Percentiles rank a stretch among this genome's conserved stretches.
Conservation (phyloP, 2,797 vertebrate genomes). For the Phataginus tricuspis region DNA sequence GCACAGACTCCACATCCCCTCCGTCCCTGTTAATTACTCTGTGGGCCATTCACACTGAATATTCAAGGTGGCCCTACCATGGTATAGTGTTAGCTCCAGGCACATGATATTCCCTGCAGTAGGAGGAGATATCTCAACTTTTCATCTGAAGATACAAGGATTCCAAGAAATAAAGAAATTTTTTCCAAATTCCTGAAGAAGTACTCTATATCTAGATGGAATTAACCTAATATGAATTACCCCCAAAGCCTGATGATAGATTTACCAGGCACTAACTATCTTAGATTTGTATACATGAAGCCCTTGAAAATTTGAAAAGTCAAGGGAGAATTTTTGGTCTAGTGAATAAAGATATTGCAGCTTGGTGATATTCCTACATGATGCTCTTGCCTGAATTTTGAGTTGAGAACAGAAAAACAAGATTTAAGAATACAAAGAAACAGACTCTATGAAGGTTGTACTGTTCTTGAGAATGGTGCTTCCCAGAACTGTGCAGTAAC, state of each 20-base stretch:
- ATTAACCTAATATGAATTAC: slow-evolving; percentile 17
- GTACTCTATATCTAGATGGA: background rate
- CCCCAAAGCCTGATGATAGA: background rate
- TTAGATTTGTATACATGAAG: background rate
- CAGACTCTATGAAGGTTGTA: background rate
- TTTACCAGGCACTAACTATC: background rate
- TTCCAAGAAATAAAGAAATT: background rate
- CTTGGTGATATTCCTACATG: background rate
- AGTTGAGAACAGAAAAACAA: slow-evolving; percentile 26
- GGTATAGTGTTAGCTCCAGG: background rate
- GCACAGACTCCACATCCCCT: background rate
- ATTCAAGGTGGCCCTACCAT: background rate
- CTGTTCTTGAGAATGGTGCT: background rate
- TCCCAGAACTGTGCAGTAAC: background rate
- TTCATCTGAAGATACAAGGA: background rate
- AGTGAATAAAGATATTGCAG: background rate
- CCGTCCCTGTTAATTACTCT: background rate
- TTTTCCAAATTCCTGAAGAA: background rate
- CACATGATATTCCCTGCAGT: background rate
- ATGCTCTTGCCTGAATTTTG: slow-evolving; percentile 13
- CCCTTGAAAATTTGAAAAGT: background rate
- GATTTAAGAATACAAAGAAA: slow-evolving; percentile 2
- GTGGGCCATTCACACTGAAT: background rate
- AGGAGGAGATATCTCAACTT: background rate
- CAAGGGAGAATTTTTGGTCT: background rate